phyloP scores from a whole-genome alignment of 2,797 vertebrate genomes.

The Neosilurus hyrtlii region DNA sequence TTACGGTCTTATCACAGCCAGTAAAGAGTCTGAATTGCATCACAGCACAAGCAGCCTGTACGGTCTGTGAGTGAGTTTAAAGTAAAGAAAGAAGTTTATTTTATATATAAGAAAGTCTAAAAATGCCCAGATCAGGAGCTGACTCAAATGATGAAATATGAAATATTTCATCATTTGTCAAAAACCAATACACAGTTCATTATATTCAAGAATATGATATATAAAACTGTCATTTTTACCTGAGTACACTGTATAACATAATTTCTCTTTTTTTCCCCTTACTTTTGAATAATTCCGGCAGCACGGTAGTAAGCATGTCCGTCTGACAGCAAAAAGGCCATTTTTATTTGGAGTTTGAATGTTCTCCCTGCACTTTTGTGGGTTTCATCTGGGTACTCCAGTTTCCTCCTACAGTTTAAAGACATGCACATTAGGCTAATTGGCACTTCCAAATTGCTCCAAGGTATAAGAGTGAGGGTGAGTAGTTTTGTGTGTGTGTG shows the following conservation, averaged over 20 bases:
- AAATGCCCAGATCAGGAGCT: not conserved
- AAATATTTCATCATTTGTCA: not conserved
- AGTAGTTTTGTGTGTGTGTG: too few relatives aligned
- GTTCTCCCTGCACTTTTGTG: too few relatives aligned
- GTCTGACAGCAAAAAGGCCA: too few relatives aligned
- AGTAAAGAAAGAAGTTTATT: not conserved
- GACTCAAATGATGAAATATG: too few relatives aligned
- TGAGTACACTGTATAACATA: not conserved
- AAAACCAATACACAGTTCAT: not conserved
- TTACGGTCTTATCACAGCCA: slow-evolving; percentile 56
- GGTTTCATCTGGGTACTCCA: too few relatives aligned
- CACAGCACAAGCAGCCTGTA: slow-evolving; percentile 32
- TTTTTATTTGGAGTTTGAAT: too few relatives aligned
- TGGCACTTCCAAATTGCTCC: too few relatives aligned
- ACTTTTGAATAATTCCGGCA: not conserved
- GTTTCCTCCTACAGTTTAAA: too few relatives aligned
- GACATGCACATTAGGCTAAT: too few relatives aligned
- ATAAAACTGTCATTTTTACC: not conserved
- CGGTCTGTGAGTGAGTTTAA: slow-evolving; percentile 19
- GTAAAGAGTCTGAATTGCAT: slow-evolving; percentile 54
- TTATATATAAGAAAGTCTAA: not conserved
- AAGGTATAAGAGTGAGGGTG: too few relatives aligned
- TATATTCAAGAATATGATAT: not conserved
- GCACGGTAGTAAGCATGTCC: too few relatives aligned
- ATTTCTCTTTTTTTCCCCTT: not conserved